These are phyloP conservation scores for Plusia festucae DNA, from an alignment of 2,888 invertebrate species.

Conservation along the genomic window DNA sequence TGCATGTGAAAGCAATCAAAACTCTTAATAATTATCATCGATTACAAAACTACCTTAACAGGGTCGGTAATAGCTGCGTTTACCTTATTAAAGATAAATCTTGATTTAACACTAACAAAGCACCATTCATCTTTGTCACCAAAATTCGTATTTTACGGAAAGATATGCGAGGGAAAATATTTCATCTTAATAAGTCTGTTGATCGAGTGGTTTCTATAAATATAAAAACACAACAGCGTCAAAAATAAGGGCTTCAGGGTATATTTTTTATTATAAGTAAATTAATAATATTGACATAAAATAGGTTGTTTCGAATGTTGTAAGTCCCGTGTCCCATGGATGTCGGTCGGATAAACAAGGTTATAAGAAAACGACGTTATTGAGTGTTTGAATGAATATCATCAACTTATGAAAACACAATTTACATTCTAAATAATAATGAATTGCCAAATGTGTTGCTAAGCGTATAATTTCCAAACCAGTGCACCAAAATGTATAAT, in stretches of 20 bases:
- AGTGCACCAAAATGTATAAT: too few relatives aligned
- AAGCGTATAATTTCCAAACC: too few relatives aligned
- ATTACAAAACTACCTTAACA: too few relatives aligned
- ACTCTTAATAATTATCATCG: too few relatives aligned
- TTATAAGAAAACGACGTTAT: neutral
- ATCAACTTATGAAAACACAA: too few relatives aligned
- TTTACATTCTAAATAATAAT: too few relatives aligned
- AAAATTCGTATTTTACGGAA: slow-evolving; percentile 37
- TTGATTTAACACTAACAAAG: slow-evolving; percentile 13
- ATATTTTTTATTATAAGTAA: slow-evolving; percentile 14
- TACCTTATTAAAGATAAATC: slow-evolving; percentile 16
- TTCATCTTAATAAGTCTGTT: slow-evolving; percentile 33
- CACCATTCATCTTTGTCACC: slow-evolving; percentile 43
- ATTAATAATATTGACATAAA: slow-evolving; percentile 4
- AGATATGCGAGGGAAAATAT: slow-evolving; percentile 29
- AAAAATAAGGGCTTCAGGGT: slow-evolving; percentile 26
- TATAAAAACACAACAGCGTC: slow-evolving; percentile 5
- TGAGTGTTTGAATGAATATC: neutral
- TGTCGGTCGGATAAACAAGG: neutral
- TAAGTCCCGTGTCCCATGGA: neutral
- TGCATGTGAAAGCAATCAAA: too few relatives aligned
- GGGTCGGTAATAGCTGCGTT: too few relatives aligned
- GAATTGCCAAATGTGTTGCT: too few relatives aligned
- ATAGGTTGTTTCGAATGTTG: neutral
- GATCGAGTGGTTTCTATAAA: slow-evolving; percentile 40